Percentiles rank a stretch among this genome's conserved stretches.
These are phyloP conservation scores for Plemyria rubiginata DNA, from an alignment of 2,888 invertebrate species.

Conservation along the genomic window DNA sequence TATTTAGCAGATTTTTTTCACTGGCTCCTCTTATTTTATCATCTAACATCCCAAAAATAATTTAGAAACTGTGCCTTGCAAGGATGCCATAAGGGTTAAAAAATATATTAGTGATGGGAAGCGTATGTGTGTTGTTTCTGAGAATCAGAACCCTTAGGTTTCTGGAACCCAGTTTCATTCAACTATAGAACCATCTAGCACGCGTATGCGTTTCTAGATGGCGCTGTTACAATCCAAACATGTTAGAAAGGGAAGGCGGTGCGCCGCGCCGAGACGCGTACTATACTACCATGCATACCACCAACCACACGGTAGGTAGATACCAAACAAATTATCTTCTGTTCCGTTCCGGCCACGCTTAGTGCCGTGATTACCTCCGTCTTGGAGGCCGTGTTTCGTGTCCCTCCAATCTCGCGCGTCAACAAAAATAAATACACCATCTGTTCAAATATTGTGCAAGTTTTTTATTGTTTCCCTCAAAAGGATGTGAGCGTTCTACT, in stretches of 20 bases:
- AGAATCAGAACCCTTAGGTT: neutral
- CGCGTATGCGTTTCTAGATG: conserved; percentile 51
- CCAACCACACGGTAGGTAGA: no score
- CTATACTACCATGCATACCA: no score
- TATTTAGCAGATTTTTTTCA: no score
- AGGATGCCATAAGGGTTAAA: no score
- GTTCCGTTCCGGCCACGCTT: conserved; percentile 51
- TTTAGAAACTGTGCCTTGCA: no score
- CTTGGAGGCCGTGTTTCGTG: conserved; percentile 34
- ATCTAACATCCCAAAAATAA: no score
- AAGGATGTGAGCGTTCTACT: conserved; percentile 65
- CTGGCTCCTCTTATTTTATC: no score
- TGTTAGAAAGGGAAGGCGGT: conserved; percentile 70
- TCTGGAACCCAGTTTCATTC: neutral
- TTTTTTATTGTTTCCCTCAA: conserved; percentile 70
- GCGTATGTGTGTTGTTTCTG: neutral
- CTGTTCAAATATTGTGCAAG: conserved; percentile 81
- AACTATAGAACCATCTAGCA: neutral
- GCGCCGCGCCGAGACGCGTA: conserved; percentile 48
- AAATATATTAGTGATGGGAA: conserved; percentile 12
- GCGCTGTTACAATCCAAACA: conserved; percentile 46
- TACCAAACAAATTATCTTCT: conserved; percentile 60
- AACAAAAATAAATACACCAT: conserved; percentile 79
- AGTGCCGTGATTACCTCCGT: conserved; percentile 71
- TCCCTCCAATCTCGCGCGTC: conserved; percentile 59